Base-by-base conservation (phyloP, 2,797 vertebrate species). In the Enteromius trimaculatus region DNA sequence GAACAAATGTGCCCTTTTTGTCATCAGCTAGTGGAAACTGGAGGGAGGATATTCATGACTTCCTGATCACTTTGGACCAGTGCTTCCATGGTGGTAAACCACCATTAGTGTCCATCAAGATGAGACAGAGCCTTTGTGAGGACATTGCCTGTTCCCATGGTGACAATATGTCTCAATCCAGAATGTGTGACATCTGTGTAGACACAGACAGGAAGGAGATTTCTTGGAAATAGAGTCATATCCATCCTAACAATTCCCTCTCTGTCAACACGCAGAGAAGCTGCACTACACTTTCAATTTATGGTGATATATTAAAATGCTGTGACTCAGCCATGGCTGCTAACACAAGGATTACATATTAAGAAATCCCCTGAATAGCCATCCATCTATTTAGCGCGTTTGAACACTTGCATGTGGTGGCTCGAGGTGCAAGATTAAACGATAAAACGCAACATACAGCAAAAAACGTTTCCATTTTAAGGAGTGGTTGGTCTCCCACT, bases 381-480 rank as follows among this genome's bases (percentile, higher is more conserved):
- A 26, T 23, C 34, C 37, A 53, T 19, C 26, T 53, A 17, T 80
- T 69, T 42, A 29, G 60, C 4, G 2, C 19, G 55, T 76, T 60
- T 37, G 16, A 77, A 47, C 49, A 23, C 10, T 65, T 76, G 26
- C 34, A 74, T 86, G 62, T 53, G 29, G 55, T 62, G 65, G 42
- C 23, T 53, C 19, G 19, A 44, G 47, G 47, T 53, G 62, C 79
- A 55, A 29, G 44, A 37, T 37, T 47, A 17, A 66, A 49, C n/a
- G 65, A 81, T 81, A 80, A 87, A 83, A 84, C 3, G 64, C 51
- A 58, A 11, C 0, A 9, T 71, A 76, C 75, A 83, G 76, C 84
- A 64, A 44, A 64, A 91, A 77, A 76, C 23, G 58, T 86, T 91
- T 90, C 89, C 87, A 87, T 87, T 87, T 88, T 85, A 82, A 77